These are phyloP conservation scores for Pangasianodon hypophthalmus DNA, from an alignment of 2,113 vertebrate species.

Conservation along the genomic window DNA sequence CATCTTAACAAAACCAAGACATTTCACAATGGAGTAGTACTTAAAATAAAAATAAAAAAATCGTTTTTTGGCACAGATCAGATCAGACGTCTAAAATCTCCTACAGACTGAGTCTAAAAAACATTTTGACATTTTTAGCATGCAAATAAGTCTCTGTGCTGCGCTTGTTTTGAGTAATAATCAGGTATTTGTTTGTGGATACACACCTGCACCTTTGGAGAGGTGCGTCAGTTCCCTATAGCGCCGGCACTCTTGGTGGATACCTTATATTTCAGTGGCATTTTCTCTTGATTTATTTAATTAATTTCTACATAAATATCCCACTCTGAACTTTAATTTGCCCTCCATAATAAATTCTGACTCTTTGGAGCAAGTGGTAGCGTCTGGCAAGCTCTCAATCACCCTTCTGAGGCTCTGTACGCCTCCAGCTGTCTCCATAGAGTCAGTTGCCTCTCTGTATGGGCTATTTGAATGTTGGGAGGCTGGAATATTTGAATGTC, in stretches of 20 bases:
- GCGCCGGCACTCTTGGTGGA: neutral
- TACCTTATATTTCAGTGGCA: slow-evolving; percentile 38
- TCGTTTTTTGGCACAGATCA: neutral
- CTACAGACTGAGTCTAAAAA: neutral
- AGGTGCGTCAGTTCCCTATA: slow-evolving; percentile 45
- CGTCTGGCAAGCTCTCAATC: slow-evolving; percentile 52
- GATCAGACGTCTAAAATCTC: neutral
- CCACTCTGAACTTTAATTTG: slow-evolving; percentile 36
- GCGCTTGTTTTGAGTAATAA: neutral
- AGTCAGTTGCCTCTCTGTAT: slow-evolving; percentile 55
- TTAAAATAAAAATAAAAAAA: neutral
- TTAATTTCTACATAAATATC: slow-evolving; percentile 41
- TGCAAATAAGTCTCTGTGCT: neutral
- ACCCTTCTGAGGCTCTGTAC: slow-evolving; percentile 18
- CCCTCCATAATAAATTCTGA: slow-evolving; percentile 28
- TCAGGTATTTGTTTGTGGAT: slow-evolving; percentile 48
- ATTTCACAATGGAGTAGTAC: neutral
- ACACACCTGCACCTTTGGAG: slow-evolving; percentile 62
- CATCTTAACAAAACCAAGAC: neutral
- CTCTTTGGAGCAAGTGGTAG: slow-evolving; percentile 50
- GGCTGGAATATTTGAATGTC: slow-evolving; percentile 66
- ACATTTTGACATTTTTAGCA: neutral
- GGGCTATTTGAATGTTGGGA: slow-evolving; percentile 63
- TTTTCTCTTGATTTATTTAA: slow-evolving; percentile 26
- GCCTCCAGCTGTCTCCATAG: slow-evolving; percentile 60